These are phyloP conservation scores for Adelphocoris suturalis DNA, from an alignment of 2,888 invertebrate genomes.

Conservation along the genomic window DNA sequence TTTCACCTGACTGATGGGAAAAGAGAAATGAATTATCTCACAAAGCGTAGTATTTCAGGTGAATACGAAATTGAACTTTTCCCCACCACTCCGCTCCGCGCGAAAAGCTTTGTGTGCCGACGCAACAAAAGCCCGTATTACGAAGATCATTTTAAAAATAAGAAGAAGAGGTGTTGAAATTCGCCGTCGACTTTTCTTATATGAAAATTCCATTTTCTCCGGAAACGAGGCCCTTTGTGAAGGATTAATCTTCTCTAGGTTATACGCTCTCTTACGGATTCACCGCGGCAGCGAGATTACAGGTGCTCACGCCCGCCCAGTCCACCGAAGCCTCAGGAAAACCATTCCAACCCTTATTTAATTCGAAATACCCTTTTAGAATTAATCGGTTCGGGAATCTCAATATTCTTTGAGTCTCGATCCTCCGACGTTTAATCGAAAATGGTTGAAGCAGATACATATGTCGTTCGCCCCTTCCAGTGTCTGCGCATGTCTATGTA, in stretches of 20 bases:
- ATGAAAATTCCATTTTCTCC: conserved; percentile 47
- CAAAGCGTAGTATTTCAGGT: neutral
- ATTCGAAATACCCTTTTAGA: conserved; percentile 12
- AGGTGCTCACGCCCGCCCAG: neutral
- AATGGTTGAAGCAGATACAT: neutral
- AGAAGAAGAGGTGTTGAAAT: conserved; percentile 26
- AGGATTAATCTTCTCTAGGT: conserved; percentile 28
- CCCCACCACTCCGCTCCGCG: neutral
- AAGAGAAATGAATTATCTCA: neutral
- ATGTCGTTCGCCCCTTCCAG: neutral
- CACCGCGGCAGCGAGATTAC: neutral
- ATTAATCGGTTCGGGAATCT: neutral
- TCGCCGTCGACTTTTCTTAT: conserved; percentile 30
- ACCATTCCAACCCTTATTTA: neutral
- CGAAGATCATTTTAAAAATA: neutral
- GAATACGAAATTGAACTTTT: neutral
- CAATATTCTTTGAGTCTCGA: conserved; percentile 10
- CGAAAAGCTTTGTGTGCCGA: neutral
- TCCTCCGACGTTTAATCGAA: neutral
- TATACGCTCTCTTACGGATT: neutral
- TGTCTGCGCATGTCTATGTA: too few relatives aligned
- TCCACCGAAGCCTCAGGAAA: neutral
- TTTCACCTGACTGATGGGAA: neutral
- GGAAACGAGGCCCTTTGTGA: conserved; percentile 20
- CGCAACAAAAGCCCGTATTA: neutral